Conservation (phyloP, 2,888 invertebrate genomes). For the Eurytoma adleriae region DNA sequence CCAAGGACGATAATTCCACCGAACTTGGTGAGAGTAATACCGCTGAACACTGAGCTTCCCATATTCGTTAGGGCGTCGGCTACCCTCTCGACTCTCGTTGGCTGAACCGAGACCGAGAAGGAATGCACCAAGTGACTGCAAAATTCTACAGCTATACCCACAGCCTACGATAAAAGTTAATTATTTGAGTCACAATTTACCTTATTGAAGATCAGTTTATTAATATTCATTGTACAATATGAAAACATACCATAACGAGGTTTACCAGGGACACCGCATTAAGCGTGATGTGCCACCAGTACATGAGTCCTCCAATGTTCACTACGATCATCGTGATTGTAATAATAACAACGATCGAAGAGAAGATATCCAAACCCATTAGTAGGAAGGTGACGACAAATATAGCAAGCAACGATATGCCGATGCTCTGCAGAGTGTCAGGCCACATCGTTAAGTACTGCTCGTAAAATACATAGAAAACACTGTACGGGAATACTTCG, state of each 20-base stretch:
- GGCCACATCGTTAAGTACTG: slow-evolving; percentile 98
- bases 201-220: too few species aligned
- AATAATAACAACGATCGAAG: slow-evolving; percentile 91
- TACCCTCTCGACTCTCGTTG: slow-evolving; percentile 85
- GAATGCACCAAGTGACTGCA: slow-evolving; percentile 97
- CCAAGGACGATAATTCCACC: slow-evolving; percentile 97
- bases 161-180: slow-evolving; percentile 81
- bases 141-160: slow-evolving; percentile 99
- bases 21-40: slow-evolving; percentile 98
- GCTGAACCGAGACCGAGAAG: slow-evolving; percentile 88
- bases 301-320: slow-evolving; percentile 97
- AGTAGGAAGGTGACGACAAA: slow-evolving; percentile 94
- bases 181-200: neutral
- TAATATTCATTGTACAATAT: neutral
- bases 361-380: slow-evolving; percentile 95
- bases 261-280: slow-evolving; percentile 99
- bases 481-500: slow-evolving; percentile 92
- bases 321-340: slow-evolving; percentile 96
- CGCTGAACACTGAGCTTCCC: slow-evolving; percentile 95
- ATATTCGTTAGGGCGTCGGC: slow-evolving; percentile 91
- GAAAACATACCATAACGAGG: slow-evolving; percentile 87
- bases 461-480: slow-evolving; percentile 99
- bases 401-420: slow-evolving; percentile 93
- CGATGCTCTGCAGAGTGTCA: slow-evolving; percentile 91
- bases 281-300: slow-evolving; percentile 95